phyloP scores from a whole-genome alignment of 2,888 invertebrate species.

The Sympetrum striolatum region DNA sequence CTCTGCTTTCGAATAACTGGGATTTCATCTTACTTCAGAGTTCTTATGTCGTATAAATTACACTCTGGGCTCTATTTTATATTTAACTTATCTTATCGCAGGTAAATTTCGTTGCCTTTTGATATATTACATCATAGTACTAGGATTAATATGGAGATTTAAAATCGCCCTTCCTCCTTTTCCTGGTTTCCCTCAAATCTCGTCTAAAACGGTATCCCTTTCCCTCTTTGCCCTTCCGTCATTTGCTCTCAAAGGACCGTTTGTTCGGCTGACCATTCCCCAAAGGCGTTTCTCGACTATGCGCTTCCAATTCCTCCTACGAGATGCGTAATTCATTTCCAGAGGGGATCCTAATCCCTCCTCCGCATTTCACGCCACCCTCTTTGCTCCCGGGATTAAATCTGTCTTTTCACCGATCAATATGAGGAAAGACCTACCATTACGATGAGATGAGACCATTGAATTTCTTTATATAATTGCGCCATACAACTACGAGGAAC shows the following conservation, averaged over 20 bases:
- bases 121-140: too few species aligned
- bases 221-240: neutral
- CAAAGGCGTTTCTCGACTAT: neutral
- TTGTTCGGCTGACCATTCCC: neutral
- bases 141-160: neutral
- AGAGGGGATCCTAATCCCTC: neutral
- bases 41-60: too few species aligned
- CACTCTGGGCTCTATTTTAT: too few species aligned
- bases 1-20: too few species aligned
- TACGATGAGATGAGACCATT: neutral
- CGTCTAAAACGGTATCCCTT: neutral
- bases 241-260: neutral
- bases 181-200: neutral
- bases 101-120: too few species aligned
- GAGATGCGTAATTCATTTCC: neutral
- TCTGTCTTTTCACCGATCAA: neutral
- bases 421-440: neutral
- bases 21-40: too few species aligned
- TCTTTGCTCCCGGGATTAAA: neutral
- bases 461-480: neutral
- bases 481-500: too few species aligned
- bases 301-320: neutral
- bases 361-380: neutral
- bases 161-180: neutral
- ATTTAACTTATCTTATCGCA: too few species aligned